A percentile compares a stretch with the other conserved stretches of the same genome.
These are phyloP conservation scores for Sitobion miscanthi DNA, from an alignment of 1,140 invertebrate species.

Conservation along the genomic window DNA sequence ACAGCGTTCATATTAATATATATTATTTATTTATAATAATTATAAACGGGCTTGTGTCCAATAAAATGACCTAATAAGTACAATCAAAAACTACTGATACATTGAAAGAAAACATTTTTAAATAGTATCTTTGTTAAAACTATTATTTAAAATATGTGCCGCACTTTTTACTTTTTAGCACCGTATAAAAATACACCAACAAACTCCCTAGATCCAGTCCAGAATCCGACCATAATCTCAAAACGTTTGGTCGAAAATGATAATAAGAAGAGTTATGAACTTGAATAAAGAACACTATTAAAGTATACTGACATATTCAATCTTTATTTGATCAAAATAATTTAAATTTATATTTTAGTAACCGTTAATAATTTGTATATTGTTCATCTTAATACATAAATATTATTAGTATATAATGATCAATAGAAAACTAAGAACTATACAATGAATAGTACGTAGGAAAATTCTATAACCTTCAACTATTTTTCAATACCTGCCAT, in stretches of 20 bases:
- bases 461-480: slow-evolving; percentile 32
- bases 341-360: neutral
- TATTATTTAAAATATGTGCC: neutral
- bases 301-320: neutral
- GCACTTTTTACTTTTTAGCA: neutral
- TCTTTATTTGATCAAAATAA: neutral
- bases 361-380: neutral
- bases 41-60: no score
- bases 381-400: neutral
- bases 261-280: neutral
- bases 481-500: neutral
- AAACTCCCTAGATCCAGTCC: neutral
- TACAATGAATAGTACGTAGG: neutral
- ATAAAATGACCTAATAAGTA: no score
- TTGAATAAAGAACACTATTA: slow-evolving; percentile 3
- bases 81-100: no score
- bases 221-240: neutral
- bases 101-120: neutral
- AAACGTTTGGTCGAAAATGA: neutral
- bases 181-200: neutral
- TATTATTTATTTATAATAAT: no score
- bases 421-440: slow-evolving; percentile 14
- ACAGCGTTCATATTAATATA: no score
- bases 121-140: neutral
- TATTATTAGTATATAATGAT: neutral